These are phyloP conservation scores for Lithobates sylvaticus DNA, from an alignment of 2,797 vertebrate species.

Conservation along the genomic window DNA sequence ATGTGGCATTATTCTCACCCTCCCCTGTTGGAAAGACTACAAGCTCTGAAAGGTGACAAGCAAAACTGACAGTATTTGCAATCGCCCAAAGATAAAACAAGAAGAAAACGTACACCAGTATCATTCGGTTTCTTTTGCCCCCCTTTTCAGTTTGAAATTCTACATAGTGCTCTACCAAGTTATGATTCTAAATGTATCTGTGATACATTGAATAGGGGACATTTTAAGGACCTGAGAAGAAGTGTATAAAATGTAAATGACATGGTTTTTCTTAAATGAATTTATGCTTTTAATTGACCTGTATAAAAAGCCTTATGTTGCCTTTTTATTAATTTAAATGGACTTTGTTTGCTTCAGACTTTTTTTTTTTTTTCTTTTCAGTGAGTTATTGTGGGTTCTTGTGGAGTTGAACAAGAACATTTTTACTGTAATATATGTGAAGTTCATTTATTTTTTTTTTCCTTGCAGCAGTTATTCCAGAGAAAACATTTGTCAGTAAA, in stretches of 20 bases:
- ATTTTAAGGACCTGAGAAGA: constrained; percentile 33
- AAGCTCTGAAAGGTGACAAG: constrained; percentile 88
- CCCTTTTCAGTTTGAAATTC: neutral
- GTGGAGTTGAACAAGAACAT: constrained; percentile 38
- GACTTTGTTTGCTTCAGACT: constrained; percentile 1
- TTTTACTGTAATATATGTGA: constrained; percentile 25
- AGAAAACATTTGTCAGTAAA: too few relatives aligned
- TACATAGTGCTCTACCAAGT: neutral
- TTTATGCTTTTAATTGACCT: constrained; percentile 42
- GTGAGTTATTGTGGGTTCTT: neutral
- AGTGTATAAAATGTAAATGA: constrained; percentile 45
- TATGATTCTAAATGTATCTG: neutral
- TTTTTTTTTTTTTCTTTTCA: neutral
- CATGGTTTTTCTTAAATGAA: constrained; percentile 22
- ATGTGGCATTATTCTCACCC: constrained; percentile 99
- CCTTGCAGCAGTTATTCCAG: neutral
- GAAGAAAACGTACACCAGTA: neutral
- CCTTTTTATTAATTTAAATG: neutral
- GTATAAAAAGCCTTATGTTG: constrained; percentile 37
- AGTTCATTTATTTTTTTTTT: constrained; percentile 3
- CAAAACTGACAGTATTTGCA: constrained; percentile 70
- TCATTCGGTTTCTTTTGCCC: neutral
- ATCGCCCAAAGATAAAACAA: neutral
- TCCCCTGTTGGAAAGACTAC: constrained; percentile 94
- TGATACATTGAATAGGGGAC: constrained; percentile 17